Conservation (phyloP, 2,113 vertebrate species). For the Peromyscus polionotus region DNA sequence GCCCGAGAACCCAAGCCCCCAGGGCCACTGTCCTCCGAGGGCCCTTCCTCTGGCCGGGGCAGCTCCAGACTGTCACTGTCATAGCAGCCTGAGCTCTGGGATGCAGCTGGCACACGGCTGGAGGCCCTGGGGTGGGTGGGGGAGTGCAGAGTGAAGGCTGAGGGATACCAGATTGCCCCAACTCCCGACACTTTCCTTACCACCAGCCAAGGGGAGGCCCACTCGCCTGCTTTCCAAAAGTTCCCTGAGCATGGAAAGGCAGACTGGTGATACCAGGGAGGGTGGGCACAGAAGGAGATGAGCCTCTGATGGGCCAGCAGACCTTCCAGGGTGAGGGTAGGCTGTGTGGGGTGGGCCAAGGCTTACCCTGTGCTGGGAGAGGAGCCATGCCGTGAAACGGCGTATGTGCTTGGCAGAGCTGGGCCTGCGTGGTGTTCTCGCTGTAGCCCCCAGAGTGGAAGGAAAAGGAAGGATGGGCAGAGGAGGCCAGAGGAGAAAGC, state of each 20-base stretch:
- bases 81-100: conserved; percentile 96
- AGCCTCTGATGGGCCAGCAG: background rate
- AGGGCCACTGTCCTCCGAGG: conserved; percentile 90
- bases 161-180: background rate
- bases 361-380: conserved; percentile 91
- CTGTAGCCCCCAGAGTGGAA: conserved; percentile 79
- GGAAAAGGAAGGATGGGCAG: background rate
- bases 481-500: conserved; percentile 51
- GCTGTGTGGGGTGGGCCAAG: background rate
- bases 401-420: conserved; percentile 83
- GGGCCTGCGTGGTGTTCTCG: conserved; percentile 86
- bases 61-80: conserved; percentile 97
- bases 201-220: conserved; percentile 36
- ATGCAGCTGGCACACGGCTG: conserved; percentile 92
- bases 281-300: background rate
- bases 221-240: conserved; percentile 38
- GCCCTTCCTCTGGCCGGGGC: conserved; percentile 91
- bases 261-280: conserved; percentile 27
- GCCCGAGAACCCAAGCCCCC: conserved; percentile 89
- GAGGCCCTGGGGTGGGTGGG: conserved; percentile 89
- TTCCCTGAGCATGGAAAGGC: conserved; percentile 13
- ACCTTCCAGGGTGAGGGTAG: background rate
- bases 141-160: background rate
- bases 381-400: conserved; percentile 85
- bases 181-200: background rate